phyloP scores from a whole-genome alignment of 1,140 invertebrate genomes.

The Thrips palmi region DNA sequence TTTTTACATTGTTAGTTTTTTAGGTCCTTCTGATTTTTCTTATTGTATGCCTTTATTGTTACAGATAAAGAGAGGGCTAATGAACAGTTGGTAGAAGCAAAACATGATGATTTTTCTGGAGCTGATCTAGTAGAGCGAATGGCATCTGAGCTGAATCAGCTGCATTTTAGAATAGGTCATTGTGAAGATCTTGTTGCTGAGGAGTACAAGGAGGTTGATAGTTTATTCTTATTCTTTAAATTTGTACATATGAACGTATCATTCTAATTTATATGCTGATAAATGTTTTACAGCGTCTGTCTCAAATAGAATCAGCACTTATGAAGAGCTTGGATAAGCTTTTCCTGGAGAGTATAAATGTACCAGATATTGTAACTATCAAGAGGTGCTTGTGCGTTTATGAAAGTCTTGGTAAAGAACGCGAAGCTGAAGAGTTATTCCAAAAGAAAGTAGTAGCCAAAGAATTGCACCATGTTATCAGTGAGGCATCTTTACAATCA shows the following conservation, averaged over 20 bases:
- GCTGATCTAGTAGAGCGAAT: conserved; percentile 43
- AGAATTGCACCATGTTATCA: conserved; percentile 50
- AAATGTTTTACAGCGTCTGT: too few relatives aligned
- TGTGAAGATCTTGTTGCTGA: too few relatives aligned
- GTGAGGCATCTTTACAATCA: conserved; percentile 45
- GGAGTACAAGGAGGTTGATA: too few relatives aligned
- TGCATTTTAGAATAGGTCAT: conserved; percentile 50
- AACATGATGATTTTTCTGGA: too few relatives aligned
- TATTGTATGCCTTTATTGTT: too few relatives aligned
- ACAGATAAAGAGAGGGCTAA: too few relatives aligned
- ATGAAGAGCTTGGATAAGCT: conserved; percentile 36
- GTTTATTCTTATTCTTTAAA: too few relatives aligned
- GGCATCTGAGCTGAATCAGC: conserved; percentile 53
- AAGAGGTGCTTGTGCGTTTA: conserved; percentile 45
- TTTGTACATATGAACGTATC: too few relatives aligned
- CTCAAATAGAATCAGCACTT: conserved; percentile 33
- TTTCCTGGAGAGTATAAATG: conserved; percentile 35
- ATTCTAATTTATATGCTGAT: too few relatives aligned
- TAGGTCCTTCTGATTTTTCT: too few relatives aligned
- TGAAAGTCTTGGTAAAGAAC: conserved; percentile 41
- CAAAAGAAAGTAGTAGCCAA: conserved; percentile 48
- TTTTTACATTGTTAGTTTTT: too few relatives aligned
- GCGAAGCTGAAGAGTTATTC: conserved; percentile 49
- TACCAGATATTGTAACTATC: conserved; percentile 31
- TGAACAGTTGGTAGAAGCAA: too few relatives aligned